Base-by-base conservation (phyloP, 1,140 invertebrate genomes). In the Gyrodactylus salaris region DNA sequence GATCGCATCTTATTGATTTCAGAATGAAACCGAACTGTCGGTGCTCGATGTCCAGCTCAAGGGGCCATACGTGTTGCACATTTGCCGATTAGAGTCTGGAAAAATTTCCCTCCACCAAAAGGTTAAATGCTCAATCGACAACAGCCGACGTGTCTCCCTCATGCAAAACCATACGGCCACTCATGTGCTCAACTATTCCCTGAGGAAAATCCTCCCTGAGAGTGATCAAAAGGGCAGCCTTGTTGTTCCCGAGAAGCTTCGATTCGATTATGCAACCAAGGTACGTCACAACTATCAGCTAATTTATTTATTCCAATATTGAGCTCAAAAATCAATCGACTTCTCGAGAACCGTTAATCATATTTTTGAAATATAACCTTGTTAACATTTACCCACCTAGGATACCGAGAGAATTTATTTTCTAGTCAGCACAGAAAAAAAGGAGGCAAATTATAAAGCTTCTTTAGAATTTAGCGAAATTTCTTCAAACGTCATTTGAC, bases 141-240 rank as follows among this genome's bases (percentile, higher is more conserved):
- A 85, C 73, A 84, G 86, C 76, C 84, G 91, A 74, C 83, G 92
- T 78, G 84, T 87, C 76, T 72, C 77, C 25, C 76, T 97, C 24
- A 99, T 99, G 95, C 94, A 89, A 77, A 99, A 99, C 82, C 95
- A 99, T 78, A 98, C 94, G 24, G 95, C 89, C 25, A 99, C 95
- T 0, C 95, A 99, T 82, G 86, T 92, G 70, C 83, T 99, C 0
- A 99, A 99, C 83, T 91, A 87, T 83, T 90, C 89, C 25, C 82
- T 99, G 54, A 84, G 93, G 72, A 85, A 86, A 79, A 89, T 97
- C 70, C 81, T 98, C 22, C 86, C 86, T 75, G 89, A 93, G 77
- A 87, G 89, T 68, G 93, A 99, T 80, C 95, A 99, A 81, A 87
- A 87, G 78, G 95, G 95, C 68, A 98, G 93, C 0, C 83, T 99